Evolutionary conservation across 2,113 vertebrate species (phyloP).

Genomic region (Panthera leo): DNA sequence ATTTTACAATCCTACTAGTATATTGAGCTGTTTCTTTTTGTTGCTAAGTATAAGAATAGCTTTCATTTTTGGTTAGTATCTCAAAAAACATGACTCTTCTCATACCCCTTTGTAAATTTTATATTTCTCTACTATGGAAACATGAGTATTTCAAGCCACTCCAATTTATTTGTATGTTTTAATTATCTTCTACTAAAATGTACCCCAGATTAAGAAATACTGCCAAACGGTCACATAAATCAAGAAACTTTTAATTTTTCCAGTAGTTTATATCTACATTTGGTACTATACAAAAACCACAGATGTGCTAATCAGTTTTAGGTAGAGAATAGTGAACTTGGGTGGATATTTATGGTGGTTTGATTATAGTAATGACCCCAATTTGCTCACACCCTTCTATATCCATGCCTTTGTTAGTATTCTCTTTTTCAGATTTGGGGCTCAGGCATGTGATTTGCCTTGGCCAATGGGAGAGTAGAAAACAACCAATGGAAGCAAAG

Average conservation of each 20-base stretch:
- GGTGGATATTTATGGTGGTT: neutral
- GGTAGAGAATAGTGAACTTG: neutral
- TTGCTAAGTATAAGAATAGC: neutral
- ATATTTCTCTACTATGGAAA: conserved; percentile 38
- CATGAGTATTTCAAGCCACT: neutral
- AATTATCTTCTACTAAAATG: conserved; percentile 7
- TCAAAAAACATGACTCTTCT: neutral
- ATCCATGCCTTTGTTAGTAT: neutral
- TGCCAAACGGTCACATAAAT: neutral
- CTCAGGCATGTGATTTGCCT: neutral
- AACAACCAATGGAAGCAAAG: neutral
- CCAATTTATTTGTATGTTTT: neutral
- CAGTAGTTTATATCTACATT: neutral
- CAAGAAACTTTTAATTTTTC: neutral
- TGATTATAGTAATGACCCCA: neutral
- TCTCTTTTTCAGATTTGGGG: neutral
- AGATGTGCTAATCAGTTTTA: neutral
- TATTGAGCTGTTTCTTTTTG: neutral
- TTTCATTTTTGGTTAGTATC: conserved; percentile 25
- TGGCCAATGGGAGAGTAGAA: neutral
- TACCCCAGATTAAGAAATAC: neutral
- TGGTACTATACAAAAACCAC: neutral
- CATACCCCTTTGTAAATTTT: neutral
- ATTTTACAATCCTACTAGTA: neutral
- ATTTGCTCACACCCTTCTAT: neutral